Conservation (phyloP, 2,113 vertebrate species). For the Mystacornis crossleyi region DNA sequence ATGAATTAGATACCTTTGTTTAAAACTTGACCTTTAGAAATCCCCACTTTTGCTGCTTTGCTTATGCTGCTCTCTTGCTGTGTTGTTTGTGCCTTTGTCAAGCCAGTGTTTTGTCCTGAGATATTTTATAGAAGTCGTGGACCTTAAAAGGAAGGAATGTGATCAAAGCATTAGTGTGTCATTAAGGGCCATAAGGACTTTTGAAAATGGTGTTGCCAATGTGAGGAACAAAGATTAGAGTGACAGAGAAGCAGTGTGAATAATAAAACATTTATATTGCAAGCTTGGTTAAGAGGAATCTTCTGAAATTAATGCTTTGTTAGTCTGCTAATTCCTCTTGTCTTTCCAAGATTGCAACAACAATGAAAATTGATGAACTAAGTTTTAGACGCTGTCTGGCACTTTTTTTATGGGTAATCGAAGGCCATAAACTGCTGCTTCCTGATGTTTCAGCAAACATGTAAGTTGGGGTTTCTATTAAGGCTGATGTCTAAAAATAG, state of each 20-base stretch:
- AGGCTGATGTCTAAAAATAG: not conserved
- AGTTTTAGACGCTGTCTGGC: not conserved
- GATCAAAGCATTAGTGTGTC: fast-evolving
- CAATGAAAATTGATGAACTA: not conserved
- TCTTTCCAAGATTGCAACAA: not conserved
- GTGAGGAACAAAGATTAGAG: not conserved
- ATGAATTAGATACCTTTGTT: not conserved
- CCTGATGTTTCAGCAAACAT: not conserved
- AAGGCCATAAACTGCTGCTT: not conserved
- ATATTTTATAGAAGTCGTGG: not conserved
- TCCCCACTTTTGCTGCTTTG: not conserved
- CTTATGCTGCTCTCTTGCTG: not conserved
- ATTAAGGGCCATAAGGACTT: too few relatives aligned
- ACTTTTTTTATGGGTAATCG: not conserved
- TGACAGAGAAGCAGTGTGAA: not conserved
- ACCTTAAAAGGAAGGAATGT: not conserved
- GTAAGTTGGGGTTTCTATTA: not conserved
- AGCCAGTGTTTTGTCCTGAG: not conserved
- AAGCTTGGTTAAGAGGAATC: not conserved
- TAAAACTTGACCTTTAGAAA: not conserved
- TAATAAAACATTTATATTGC: not conserved
- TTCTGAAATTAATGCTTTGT: not conserved
- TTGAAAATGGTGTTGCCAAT: not conserved
- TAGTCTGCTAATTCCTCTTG: not conserved
- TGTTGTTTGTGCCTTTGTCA: not conserved